phyloP scores from a whole-genome alignment of 2,797 vertebrate genomes.

The Enteromius fasciolatus region DNA sequence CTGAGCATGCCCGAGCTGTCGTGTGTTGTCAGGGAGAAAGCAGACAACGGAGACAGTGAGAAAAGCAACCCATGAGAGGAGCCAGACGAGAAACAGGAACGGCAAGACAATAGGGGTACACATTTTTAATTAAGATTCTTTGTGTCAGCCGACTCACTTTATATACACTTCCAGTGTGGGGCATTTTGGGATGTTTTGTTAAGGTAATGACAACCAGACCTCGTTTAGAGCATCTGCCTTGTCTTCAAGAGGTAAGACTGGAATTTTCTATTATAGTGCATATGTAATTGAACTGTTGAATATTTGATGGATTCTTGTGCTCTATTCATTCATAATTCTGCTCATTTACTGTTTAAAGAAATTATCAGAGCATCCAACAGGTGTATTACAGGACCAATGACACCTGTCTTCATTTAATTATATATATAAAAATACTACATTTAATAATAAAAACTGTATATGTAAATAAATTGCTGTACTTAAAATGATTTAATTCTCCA shows the following conservation, averaged over 20 bases:
- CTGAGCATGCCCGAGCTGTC: slow-evolving; percentile 56
- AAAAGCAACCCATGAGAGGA: slow-evolving; percentile 38
- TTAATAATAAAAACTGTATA: neutral
- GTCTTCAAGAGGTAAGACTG: slow-evolving; percentile 50
- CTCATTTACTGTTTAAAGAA: slow-evolving; percentile 12
- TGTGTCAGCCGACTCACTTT: neutral
- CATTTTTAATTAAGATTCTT: neutral
- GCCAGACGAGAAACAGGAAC: neutral
- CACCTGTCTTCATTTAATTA: neutral
- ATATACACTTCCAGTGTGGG: neutral
- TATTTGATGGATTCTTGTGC: neutral
- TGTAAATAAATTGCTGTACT: neutral
- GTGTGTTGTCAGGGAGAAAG: slow-evolving; percentile 60
- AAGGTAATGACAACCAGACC: slow-evolving; percentile 8
- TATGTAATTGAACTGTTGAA: neutral
- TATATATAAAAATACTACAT: neutral
- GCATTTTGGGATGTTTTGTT: slow-evolving; percentile 10
- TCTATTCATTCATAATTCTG: neutral
- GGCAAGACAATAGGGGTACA: neutral
- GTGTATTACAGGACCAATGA: neutral
- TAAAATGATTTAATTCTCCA: neutral
- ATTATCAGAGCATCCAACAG: slow-evolving; percentile 20
- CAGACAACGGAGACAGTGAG: slow-evolving; percentile 42
- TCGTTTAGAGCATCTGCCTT: slow-evolving; percentile 16
- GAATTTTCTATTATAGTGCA: slow-evolving; percentile 1